Percentiles rank a stretch among this genome's conserved stretches.
Conservation (phyloP, 2,888 invertebrate species). For the Ophioninae sp. region DNA sequence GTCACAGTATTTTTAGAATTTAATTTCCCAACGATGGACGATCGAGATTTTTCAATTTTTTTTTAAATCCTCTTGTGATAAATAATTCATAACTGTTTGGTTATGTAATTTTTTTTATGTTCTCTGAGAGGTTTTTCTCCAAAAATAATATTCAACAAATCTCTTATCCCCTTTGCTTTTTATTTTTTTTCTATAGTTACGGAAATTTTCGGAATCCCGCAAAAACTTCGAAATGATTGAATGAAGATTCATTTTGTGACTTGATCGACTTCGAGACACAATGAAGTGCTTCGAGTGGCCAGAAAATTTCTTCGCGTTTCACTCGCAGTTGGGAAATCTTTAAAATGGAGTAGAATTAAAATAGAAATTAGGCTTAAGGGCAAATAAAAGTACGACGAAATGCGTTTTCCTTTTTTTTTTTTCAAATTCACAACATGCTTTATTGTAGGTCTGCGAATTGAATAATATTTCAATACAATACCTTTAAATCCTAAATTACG, state of each 20-base stretch:
- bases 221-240: no score
- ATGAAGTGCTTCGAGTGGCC: neutral
- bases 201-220: no score
- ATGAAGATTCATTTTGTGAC: neutral
- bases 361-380: neutral
- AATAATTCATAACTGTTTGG: neutral
- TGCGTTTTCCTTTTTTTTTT: constrained; percentile 11
- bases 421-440: constrained; percentile 75
- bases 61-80: neutral
- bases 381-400: neutral
- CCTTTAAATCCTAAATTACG: constrained; percentile 70
- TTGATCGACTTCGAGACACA: neutral
- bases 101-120: neutral
- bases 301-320: neutral
- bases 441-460: constrained; percentile 73
- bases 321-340: neutral
- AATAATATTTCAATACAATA: constrained; percentile 73
- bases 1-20: neutral
- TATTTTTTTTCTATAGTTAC: neutral
- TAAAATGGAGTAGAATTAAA: neutral
- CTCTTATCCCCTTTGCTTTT: neutral
- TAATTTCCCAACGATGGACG: neutral
- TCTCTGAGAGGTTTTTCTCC: neutral
- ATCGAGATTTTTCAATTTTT: neutral
- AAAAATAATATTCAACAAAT: neutral